These are phyloP conservation scores for Drosophila leontia DNA, from an alignment of 1,140 invertebrate species.

Conservation along the genomic window DNA sequence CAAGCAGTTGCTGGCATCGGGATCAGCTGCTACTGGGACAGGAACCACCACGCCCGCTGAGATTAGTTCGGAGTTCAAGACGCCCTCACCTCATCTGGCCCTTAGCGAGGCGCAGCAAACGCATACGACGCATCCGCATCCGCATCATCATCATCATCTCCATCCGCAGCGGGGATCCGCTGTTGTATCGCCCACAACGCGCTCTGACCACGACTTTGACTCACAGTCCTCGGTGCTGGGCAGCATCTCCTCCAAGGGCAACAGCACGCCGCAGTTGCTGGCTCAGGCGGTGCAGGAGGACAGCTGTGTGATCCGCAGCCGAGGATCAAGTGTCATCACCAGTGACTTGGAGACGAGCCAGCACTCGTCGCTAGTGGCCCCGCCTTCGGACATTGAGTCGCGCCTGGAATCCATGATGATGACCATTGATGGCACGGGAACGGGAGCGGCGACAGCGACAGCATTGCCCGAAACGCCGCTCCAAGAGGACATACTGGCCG, in stretches of 20 bases:
- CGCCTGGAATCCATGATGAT: constrained; percentile 83
- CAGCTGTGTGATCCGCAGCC: constrained; percentile 79
- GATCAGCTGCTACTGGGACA: constrained; percentile 21
- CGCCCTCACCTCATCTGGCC: constrained; percentile 85
- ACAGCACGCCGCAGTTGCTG: constrained; percentile 72
- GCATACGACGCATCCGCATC: constrained; percentile 19
- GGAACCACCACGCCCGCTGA: constrained; percentile 45
- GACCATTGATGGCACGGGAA: constrained; percentile 69
- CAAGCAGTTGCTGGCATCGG: constrained; percentile 77
- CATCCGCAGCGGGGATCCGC: constrained; percentile 52
- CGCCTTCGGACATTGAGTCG: constrained; percentile 83
- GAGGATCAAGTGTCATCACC: constrained; percentile 82
- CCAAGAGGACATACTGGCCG: constrained; percentile 80
- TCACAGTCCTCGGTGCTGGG: constrained; percentile 84
- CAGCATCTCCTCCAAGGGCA: constrained; percentile 83
- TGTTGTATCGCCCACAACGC: constrained; percentile 69
- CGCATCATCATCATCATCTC: constrained; percentile 42
- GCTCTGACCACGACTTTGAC: constrained; percentile 82
- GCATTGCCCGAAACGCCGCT: constrained; percentile 58
- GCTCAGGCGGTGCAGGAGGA: constrained; percentile 78
- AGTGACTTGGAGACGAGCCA: constrained; percentile 84
- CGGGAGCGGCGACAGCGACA: not conserved
- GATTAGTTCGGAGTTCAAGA: constrained; percentile 84
- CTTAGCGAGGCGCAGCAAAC: constrained; percentile 71
- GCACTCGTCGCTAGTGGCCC: constrained; percentile 83